phyloP scores from a whole-genome alignment of 2,888 invertebrate genomes.

The Caenorhabditis sulstoni region DNA sequence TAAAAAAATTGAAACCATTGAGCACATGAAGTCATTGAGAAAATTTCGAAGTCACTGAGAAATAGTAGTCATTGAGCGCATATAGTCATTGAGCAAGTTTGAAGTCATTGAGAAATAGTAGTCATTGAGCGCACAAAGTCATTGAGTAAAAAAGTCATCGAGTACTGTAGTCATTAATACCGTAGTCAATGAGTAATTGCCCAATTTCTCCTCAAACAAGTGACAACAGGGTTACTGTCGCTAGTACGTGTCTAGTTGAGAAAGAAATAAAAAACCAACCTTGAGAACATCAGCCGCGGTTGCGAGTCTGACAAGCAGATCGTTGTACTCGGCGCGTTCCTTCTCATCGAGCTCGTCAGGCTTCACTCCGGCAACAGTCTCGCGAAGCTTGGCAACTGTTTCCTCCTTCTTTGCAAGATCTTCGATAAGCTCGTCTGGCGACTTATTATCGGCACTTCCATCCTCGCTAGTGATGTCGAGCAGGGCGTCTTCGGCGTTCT shows the following conservation, averaged over 20 bases:
- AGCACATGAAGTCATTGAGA: too few species aligned
- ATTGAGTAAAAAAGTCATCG: too few species aligned
- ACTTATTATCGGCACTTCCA: slow-evolving; percentile 29
- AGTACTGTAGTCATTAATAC: too few species aligned
- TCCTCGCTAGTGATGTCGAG: slow-evolving; percentile 53
- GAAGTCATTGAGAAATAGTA: too few species aligned
- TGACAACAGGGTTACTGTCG: too few species aligned
- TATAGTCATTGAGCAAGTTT: too few species aligned
- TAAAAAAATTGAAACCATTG: too few species aligned
- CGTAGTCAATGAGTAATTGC: too few species aligned
- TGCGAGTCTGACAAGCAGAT: slow-evolving; percentile 60
- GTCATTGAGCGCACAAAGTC: too few species aligned
- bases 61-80: too few species aligned
- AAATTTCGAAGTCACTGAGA: too few species aligned
- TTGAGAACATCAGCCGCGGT: slow-evolving; percentile 63
- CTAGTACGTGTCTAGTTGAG: background rate
- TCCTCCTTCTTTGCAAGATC: slow-evolving; percentile 56
- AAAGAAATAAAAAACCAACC: slow-evolving; percentile 23
- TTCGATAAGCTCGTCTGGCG: slow-evolving; percentile 60
- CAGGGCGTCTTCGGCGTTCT: slow-evolving; percentile 66
- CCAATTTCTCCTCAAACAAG: background rate
- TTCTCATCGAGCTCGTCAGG: slow-evolving; percentile 58
- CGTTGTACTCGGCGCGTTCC: slow-evolving; percentile 56
- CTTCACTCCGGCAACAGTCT: slow-evolving; percentile 47
- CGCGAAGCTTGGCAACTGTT: slow-evolving; percentile 46